Base-by-base conservation (phyloP, 2,113 vertebrate species). In the Ranitomeya imitator region DNA sequence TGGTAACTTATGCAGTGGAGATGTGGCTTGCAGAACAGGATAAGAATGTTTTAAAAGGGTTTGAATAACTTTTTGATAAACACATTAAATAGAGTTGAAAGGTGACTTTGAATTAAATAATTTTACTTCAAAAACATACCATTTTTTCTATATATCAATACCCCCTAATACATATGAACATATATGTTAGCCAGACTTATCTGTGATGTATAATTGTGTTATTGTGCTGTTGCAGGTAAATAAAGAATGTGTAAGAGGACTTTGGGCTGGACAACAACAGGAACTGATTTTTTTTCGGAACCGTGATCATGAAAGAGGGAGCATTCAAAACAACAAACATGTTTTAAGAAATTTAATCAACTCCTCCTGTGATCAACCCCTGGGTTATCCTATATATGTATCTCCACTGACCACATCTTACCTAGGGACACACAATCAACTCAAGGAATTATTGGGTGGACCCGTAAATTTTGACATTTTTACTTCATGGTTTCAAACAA, bases 311-410 rank as follows among this genome's bases (percentile, higher is more conserved):
- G 98, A 99, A 90, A 96, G 98, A 0, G 98, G 98, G 52, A 99
- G 98, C 94, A 99, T 99, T 92, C 98, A 99, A 95, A 99, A 99
- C 94, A 98, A 98, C 9, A 98, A 97, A 92, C 98, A 99, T 89
- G 98, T 98, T 15, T 94, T 99, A 86, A 93, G 98, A 59, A 99
- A 99, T 94, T 95, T 99, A 93, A 98, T 99, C 89, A 99, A 97
- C 92, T 99, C 98, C 3, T 99, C 98, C 2, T 99, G 98, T 4
- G 98, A 99, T 93, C 98, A 99, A 94, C 98, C 98, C 0, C 94
- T 99, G 90, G 98, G 98, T 14, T 99, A 99, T 91, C 98, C 98
- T 90, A 99, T 99, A 96, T 99, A 98, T 0, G 98, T 99, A 89
- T 99, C 98, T 5, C 97, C 98, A 0, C 93, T 99, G 85, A 99